Base-by-base conservation (phyloP, 2,888 invertebrate genomes). In the Euzetes globulus region DNA sequence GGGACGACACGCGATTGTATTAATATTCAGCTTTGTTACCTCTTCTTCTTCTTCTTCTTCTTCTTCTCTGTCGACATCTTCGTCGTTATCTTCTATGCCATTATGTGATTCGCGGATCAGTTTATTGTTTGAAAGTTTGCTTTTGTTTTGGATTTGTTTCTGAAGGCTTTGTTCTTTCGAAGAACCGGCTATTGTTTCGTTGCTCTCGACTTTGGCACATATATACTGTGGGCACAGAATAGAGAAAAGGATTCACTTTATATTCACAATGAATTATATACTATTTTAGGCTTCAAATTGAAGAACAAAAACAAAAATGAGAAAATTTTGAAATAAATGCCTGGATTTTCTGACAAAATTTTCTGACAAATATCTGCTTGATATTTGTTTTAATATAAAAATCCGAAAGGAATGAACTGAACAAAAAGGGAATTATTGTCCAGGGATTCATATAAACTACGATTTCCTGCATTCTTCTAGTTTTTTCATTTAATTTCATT, bases 1-100 rank as follows among this genome's bases (percentile, higher is more conserved):
- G 19, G 73, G 73, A 25, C 73, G 65, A 45, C 73, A 73, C 13
- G 65, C 6, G 22, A 73, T 73, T 27, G 65, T 63, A 19, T 63
- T 33, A 1, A 65, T 37, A 37, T 65, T 65, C 1, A 65, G 65
- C 37, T 29, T 41, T 33, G 33, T 63, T 5, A 22, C n/a, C 17
- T 63, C 63, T 33, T 63, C 63, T 17, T 60, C 9, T 9, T 19
- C 19, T 25, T 25, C 25, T 4, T 55, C 55, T 55, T 55, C 22
- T 7, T 15, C 29, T 6, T 58, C 58, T 27, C 33, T 33, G 33
- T 65, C 37, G n/a, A 15, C 37, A n/a, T 65, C 65, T 2, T 65
- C 37, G n/a, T 60, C 60, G 11, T 60, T 60, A 9, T 60, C 60
- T 29, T 65, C 65, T 37, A 33, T 65, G 11, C 19, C 17, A 58